These are phyloP conservation scores for Pantelozetes paolii DNA, from an alignment of 2,888 invertebrate species.

Conservation along the genomic window DNA sequence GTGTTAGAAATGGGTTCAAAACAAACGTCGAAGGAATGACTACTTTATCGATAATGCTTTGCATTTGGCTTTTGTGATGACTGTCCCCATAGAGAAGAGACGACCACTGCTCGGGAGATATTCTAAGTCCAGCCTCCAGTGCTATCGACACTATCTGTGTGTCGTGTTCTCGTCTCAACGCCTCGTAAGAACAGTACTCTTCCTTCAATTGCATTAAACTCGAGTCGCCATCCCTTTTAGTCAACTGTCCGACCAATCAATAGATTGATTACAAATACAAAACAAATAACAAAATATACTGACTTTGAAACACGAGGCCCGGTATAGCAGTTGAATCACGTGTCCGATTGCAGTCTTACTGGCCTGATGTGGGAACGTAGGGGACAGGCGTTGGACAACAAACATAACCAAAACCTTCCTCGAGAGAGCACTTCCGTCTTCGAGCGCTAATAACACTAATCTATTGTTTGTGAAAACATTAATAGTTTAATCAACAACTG, in stretches of 20 bases:
- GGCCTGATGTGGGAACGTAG: constrained; percentile 82
- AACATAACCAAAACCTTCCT: constrained; percentile 95
- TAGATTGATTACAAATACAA: constrained; percentile 1
- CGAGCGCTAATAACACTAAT: constrained; percentile 83
- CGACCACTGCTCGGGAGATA: constrained; percentile 98
- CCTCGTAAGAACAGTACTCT: constrained; percentile 91
- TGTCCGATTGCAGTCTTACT: constrained; percentile 99
- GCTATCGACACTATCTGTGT: constrained; percentile 98
- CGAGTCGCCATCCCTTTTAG: constrained; percentile 88
- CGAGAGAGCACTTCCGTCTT: constrained; percentile 89
- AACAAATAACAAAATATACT: constrained; percentile 39
- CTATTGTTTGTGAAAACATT: constrained; percentile 25
- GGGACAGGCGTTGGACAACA: constrained; percentile 91
- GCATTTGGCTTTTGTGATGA: constrained; percentile 95
- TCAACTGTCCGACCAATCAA: constrained; percentile 29
- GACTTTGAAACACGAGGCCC: constrained; percentile 97
- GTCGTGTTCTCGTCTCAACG: constrained; percentile 88
- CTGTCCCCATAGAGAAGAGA: constrained; percentile 92
- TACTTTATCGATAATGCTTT: constrained; percentile 61
- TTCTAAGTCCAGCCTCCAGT: constrained; percentile 89
- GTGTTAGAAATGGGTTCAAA: constrained; percentile 10
- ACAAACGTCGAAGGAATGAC: not conserved
- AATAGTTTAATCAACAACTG: not conserved
- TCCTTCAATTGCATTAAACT: constrained; percentile 97
- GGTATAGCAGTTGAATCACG: constrained; percentile 93